Evolutionary conservation across 2,888 invertebrate genomes (phyloP).

Genomic region (Lasioglossum lativentre): DNA sequence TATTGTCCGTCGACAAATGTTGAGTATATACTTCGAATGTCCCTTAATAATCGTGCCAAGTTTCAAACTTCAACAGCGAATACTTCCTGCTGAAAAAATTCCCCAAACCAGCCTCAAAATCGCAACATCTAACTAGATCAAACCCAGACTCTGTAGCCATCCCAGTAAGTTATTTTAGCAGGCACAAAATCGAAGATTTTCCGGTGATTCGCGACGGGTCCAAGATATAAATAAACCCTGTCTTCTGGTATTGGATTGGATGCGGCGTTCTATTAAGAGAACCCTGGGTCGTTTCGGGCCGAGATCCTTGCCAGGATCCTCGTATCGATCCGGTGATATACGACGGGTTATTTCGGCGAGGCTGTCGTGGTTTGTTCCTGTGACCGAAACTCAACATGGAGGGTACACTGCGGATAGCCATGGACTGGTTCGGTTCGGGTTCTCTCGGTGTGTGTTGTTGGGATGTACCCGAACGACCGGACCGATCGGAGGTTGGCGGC

Average conservation of each 20-base stretch:
- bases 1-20: not conserved
- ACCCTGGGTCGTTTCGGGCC: not conserved
- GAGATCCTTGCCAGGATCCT: not conserved
- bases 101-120: not conserved
- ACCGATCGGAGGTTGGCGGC: not conserved
- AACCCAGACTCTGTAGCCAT: not conserved
- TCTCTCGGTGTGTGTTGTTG: not conserved
- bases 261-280: not conserved
- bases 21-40: not conserved
- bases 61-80: not conserved
- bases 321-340: conserved; percentile 2
- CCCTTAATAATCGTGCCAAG: not conserved
- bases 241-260: not conserved
- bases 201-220: not conserved
- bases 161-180: not conserved
- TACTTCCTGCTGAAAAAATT: not conserved
- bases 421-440: not conserved
- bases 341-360: not conserved
- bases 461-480: not conserved
- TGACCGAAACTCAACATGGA: not conserved
- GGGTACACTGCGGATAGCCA: not conserved
- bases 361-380: conserved; percentile 4
- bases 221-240: not conserved
- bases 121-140: not conserved
- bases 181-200: not conserved